Evolutionary conservation across 1,140 invertebrate genomes (phyloP).

Genomic region (Phthorimaea operculella): DNA sequence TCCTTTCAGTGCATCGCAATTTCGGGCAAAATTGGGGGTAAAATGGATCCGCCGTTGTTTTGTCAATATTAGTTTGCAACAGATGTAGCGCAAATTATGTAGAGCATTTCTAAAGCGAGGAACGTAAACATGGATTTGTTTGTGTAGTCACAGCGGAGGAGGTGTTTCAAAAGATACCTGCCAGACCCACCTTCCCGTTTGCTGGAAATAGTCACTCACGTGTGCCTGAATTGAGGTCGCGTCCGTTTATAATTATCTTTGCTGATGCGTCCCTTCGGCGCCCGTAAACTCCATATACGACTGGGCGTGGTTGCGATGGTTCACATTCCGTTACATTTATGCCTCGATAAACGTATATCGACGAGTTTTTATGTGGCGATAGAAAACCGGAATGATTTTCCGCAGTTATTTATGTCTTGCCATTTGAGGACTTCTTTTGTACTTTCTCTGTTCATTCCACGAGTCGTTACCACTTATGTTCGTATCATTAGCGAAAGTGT

Average conservation of each 20-base stretch:
- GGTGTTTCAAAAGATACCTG: slow-evolving; percentile 58
- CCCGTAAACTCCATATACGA: slow-evolving; percentile 32
- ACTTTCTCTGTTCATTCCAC: too few relatives aligned
- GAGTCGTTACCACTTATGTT: slow-evolving; percentile 7
- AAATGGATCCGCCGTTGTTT: not conserved
- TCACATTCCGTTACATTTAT: slow-evolving; percentile 3
- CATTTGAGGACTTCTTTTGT: too few relatives aligned
- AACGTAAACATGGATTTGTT: not conserved
- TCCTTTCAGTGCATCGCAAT: slow-evolving; percentile 28
- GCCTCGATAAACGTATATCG: not conserved
- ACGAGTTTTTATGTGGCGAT: not conserved
- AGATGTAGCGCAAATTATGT: not conserved
- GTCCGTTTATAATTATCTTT: slow-evolving; percentile 56
- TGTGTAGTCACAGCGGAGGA: slow-evolving; percentile 13
- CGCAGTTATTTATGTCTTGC: not conserved
- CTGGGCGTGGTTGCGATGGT: slow-evolving; percentile 20
- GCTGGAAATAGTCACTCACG: slow-evolving; percentile 56
- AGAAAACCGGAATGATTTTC: not conserved
- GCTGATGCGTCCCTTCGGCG: slow-evolving; percentile 43
- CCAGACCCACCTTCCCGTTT: slow-evolving; percentile 36
- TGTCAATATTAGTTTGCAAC: not conserved
- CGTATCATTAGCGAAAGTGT: slow-evolving; percentile 9
- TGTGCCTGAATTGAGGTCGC: slow-evolving; percentile 53
- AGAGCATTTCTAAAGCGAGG: not conserved
- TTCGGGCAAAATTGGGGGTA: slow-evolving; percentile 13